These are phyloP conservation scores for Mola mola DNA, from an alignment of 2,113 vertebrate species.

Conservation along the genomic window DNA sequence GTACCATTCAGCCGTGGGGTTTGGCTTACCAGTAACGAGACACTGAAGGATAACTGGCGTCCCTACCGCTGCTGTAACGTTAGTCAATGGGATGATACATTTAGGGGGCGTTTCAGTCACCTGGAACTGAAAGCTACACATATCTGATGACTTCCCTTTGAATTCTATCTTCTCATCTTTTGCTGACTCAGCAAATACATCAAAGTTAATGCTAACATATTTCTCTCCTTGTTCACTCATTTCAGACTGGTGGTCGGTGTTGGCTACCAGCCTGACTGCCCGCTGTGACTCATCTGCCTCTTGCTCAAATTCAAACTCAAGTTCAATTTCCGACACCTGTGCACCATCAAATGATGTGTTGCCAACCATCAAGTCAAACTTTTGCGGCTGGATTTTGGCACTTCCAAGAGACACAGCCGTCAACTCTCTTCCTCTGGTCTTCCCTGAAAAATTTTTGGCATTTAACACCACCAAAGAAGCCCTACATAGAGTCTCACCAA, in stretches of 20 bases:
- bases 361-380: slow-evolving; percentile 84
- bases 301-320: slow-evolving; percentile 87
- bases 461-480: slow-evolving; percentile 85
- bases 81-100: slow-evolving; percentile 86
- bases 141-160: slow-evolving; percentile 86
- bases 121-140: slow-evolving; percentile 92
- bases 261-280: slow-evolving; percentile 80
- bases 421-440: slow-evolving; percentile 72
- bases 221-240: slow-evolving; percentile 82
- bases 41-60: slow-evolving; percentile 90
- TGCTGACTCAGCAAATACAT: slow-evolving; percentile 85
- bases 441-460: slow-evolving; percentile 69
- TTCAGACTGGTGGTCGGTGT: slow-evolving; percentile 75
- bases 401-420: slow-evolving; percentile 70
- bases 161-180: slow-evolving; percentile 87
- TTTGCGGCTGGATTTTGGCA: slow-evolving; percentile 77
- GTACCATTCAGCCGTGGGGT: slow-evolving; percentile 87
- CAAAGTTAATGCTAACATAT: slow-evolving; percentile 84
- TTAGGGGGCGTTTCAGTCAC: slow-evolving; percentile 88
- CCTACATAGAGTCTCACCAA: slow-evolving; percentile 90
- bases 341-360: slow-evolving; percentile 78
- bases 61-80: slow-evolving; percentile 85
- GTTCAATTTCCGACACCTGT: slow-evolving; percentile 87
- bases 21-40: slow-evolving; percentile 88
- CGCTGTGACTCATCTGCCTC: slow-evolving; percentile 83